These are phyloP conservation scores for Phyto melanocephala DNA, from an alignment of 2,888 invertebrate species.

Conservation along the genomic window DNA sequence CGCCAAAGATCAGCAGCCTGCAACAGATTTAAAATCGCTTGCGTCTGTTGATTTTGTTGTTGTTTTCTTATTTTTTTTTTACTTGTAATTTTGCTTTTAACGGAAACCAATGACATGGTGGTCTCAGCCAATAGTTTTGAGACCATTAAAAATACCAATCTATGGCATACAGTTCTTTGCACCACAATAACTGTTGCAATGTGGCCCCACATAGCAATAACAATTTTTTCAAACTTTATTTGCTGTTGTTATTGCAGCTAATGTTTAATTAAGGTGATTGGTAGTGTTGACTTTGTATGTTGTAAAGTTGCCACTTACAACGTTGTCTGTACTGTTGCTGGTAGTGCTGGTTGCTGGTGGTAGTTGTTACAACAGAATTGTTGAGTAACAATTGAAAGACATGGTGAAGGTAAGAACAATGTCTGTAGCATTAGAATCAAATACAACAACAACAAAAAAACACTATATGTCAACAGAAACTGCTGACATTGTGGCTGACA, in stretches of 20 bases:
- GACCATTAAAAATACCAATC: slow-evolving; percentile 66
- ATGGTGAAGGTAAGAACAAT: slow-evolving; percentile 45
- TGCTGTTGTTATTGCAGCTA: slow-evolving; percentile 54
- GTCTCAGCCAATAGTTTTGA: slow-evolving; percentile 46
- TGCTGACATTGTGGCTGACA: slow-evolving; percentile 54
- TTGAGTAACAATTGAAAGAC: slow-evolving; percentile 63
- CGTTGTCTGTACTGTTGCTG: slow-evolving; percentile 25
- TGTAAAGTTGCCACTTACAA: slow-evolving; percentile 47
- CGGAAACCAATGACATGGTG: slow-evolving; percentile 61
- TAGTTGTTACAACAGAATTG: slow-evolving; percentile 49
- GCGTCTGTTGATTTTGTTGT: slow-evolving; percentile 29
- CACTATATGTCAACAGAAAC: slow-evolving; percentile 54
- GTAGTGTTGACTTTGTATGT: slow-evolving; percentile 57
- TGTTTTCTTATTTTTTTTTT: background rate
- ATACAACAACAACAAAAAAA: background rate
- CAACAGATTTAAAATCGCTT: slow-evolving; percentile 23
- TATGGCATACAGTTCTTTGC: slow-evolving; percentile 66
- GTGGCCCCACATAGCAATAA: slow-evolving; percentile 22
- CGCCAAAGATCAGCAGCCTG: slow-evolving; percentile 31
- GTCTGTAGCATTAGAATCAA: slow-evolving; percentile 5
- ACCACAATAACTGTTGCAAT: slow-evolving; percentile 40
- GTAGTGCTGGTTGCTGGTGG: background rate
- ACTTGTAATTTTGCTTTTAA: slow-evolving; percentile 34
- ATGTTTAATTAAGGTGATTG: slow-evolving; percentile 68
- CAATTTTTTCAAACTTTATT: slow-evolving; percentile 12